These are phyloP conservation scores for Cheumatopsyche charites DNA, from an alignment of 1,140 invertebrate species.

Conservation along the genomic window DNA sequence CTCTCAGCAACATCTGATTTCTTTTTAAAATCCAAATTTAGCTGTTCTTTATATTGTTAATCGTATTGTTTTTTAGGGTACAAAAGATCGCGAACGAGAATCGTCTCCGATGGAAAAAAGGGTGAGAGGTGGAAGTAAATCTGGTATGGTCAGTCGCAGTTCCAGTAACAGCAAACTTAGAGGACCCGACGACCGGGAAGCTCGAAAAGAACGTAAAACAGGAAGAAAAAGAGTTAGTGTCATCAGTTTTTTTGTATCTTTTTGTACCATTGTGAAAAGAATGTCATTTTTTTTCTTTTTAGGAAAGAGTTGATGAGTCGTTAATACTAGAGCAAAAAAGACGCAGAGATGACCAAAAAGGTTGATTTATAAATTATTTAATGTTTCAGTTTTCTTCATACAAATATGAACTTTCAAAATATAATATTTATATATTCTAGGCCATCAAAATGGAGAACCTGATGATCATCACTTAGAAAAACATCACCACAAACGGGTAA, in stretches of 20 bases:
- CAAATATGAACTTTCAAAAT: no score
- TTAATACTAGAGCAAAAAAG: slow-evolving; percentile 71
- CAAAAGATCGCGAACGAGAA: slow-evolving; percentile 56
- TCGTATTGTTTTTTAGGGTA: slow-evolving; percentile 57
- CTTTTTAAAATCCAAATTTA: not conserved
- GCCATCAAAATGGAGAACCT: slow-evolving; percentile 61
- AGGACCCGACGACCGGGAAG: slow-evolving; percentile 69
- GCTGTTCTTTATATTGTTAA: not conserved
- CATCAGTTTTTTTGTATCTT: slow-evolving; percentile 2
- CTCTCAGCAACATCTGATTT: not conserved
- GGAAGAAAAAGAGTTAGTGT: slow-evolving; percentile 72
- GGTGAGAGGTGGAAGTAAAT: slow-evolving; percentile 66
- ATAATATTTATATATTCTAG: no score
- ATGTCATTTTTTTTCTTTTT: slow-evolving; percentile 31
- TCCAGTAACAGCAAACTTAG: slow-evolving; percentile 58
- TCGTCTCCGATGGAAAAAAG: slow-evolving; percentile 57
- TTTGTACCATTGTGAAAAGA: no score
- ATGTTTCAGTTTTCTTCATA: no score
- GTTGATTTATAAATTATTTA: slow-evolving; percentile 53
- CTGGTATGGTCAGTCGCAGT: slow-evolving; percentile 68
- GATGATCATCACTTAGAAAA: slow-evolving; percentile 62
- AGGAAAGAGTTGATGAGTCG: slow-evolving; percentile 74
- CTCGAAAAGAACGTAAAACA: slow-evolving; percentile 76
- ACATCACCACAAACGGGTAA: slow-evolving; percentile 61
- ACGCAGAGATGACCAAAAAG: slow-evolving; percentile 76